Evolutionary conservation across 2,113 vertebrate species (phyloP).

Genomic region (Maccullochella peelii): DNA sequence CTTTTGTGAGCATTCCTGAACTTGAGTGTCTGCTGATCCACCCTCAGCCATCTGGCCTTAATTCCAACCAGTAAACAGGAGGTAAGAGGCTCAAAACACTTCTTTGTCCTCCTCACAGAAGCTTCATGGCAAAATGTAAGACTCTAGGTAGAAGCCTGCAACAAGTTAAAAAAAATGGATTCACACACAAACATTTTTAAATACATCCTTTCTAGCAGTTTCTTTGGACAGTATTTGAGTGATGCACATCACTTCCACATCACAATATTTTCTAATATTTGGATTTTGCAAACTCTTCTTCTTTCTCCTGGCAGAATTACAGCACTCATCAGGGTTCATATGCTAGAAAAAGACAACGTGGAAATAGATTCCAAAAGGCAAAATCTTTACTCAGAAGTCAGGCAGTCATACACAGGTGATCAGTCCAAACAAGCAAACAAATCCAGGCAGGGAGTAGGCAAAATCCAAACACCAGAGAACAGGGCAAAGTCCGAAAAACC

Average conservation of each 20-base stretch:
- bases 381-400: too few relatives aligned
- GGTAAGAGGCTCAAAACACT: conserved; percentile 66
- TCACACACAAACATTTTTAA: background rate
- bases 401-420: too few relatives aligned
- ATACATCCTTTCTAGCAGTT: background rate
- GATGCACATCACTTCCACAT: too few relatives aligned
- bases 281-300: background rate
- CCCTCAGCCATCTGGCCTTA: conserved; percentile 69
- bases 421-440: too few relatives aligned
- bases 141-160: background rate
- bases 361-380: too few relatives aligned
- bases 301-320: background rate
- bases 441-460: too few relatives aligned
- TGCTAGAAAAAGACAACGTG: background rate
- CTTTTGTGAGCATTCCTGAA: conserved; percentile 33
- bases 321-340: background rate
- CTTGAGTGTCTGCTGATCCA: conserved; percentile 53
- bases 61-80: conserved; percentile 56
- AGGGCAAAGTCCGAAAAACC: too few relatives aligned
- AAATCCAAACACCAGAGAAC: too few relatives aligned
- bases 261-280: background rate
- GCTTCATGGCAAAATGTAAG: conserved; percentile 18
- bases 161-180: conserved; percentile 33
- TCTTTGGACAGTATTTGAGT: background rate
- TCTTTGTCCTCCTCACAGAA: conserved; percentile 44